Percentiles rank a stretch among this genome's conserved stretches.
phyloP scores from a whole-genome alignment of 2,888 invertebrate genomes.

The Nomada goodeniana region DNA sequence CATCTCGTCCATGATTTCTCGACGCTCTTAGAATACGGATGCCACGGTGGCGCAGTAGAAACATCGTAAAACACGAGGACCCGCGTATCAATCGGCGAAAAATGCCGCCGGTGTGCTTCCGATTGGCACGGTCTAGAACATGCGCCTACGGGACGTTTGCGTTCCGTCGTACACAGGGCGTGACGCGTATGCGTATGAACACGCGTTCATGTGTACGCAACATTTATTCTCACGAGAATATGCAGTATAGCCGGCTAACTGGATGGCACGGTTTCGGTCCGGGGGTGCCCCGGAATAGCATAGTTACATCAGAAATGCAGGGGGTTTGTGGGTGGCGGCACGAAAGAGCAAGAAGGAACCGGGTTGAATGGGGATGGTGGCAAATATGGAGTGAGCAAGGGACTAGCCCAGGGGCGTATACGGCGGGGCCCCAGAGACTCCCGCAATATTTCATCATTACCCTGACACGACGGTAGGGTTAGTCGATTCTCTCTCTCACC shows the following conservation, averaged over 20 bases:
- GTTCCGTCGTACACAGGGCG: constrained; percentile 31
- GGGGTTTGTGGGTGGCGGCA: constrained; percentile 59
- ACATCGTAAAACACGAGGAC: constrained; percentile 21
- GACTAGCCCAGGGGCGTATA: constrained; percentile 70
- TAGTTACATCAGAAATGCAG: constrained; percentile 81
- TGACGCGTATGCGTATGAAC: constrained; percentile 45
- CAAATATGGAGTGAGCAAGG: constrained; percentile 74
- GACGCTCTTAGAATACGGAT: not conserved
- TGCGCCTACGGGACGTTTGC: constrained; percentile 46
- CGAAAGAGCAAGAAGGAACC: constrained; percentile 65
- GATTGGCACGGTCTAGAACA: constrained; percentile 31
- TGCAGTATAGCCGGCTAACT: constrained; percentile 67
- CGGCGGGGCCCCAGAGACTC: constrained; percentile 71
- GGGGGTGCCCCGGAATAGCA: constrained; percentile 73
- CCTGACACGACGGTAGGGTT: constrained; percentile 82
- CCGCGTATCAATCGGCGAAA: constrained; percentile 15
- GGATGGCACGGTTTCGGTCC: constrained; percentile 74
- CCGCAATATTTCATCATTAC: constrained; percentile 84
- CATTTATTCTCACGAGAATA: constrained; percentile 69
- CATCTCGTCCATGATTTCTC: not conserved
- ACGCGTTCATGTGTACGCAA: constrained; percentile 56
- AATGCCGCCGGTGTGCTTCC: constrained; percentile 10
- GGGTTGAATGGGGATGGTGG: constrained; percentile 57
- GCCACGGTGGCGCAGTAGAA: not conserved
- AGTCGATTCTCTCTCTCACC: constrained; percentile 66